Base-by-base conservation (phyloP, 2,797 vertebrate species). In the Toxotes lorentzi region DNA sequence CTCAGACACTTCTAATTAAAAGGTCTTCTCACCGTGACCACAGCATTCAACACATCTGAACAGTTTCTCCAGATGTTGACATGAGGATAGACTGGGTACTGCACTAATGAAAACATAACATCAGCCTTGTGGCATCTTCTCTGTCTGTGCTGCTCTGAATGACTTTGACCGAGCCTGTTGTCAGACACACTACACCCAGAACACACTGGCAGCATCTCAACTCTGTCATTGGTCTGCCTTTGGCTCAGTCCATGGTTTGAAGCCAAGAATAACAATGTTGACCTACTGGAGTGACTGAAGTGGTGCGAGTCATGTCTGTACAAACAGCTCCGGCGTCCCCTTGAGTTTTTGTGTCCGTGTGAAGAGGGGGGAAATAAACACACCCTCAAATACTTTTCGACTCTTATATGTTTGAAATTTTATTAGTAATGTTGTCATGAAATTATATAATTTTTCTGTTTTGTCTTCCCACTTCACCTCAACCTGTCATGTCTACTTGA, bases 231-330 rank as follows among this genome's bases (percentile, higher is more conserved):
- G 81, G 66, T 65, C 83, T 24, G 82, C 79, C 83, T 83, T 67
- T 66, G 82, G 58, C 82, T 83, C 65, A 14, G 80, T 62, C 72
- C 62, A 78, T 51, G 67, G 74, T 83, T 77, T 56, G 64, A 19
- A 74, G 89, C 90, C 91, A 92, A 92, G 83, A 89, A 84, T 86
- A 92, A 91, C 91, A 81, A 75, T 83, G 83, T 87, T 90, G 84
- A 87, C 92, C 89, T 79, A 48, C 70, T 54, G 65, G 66, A 84
- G 78, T 57, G 50, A 73, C 82, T 86, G 51, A 79, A 82, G 85
- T 79, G 75, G 77, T 72, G 70, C 12, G 54, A 69, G 76, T 88
- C 81, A 61, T 59, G 87, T 89, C 92, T 88, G 84, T 80, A 40
- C 79, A 88, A 86, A 86, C 85, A 88, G 63, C 71, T 69, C 71